Conservation (phyloP, 2,113 vertebrate species). For the Xenopus borealis region DNA sequence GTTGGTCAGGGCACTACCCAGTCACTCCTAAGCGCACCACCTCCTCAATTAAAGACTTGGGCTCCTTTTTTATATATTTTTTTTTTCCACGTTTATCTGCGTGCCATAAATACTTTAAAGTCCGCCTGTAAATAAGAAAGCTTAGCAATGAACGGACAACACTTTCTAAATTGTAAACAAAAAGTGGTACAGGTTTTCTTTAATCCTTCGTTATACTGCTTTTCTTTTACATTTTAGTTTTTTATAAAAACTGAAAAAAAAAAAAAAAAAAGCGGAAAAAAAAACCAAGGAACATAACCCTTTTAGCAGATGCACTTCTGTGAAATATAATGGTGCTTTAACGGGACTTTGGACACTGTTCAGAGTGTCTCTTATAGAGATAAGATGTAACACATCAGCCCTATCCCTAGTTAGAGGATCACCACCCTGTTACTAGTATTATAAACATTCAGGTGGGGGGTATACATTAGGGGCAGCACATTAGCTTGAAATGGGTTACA, state of each 20-base stretch:
- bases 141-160: not conserved
- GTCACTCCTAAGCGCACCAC: not conserved
- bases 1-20: not conserved
- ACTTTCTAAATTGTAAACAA: slow-evolving; percentile 7
- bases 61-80: not conserved
- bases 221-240: slow-evolving; percentile 11
- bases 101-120: slow-evolving; percentile 21
- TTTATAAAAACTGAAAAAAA: not conserved
- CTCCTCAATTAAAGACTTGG: not conserved
- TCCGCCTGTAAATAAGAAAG: slow-evolving; percentile 15
- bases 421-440: slow-evolving; percentile 4
- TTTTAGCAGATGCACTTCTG: slow-evolving; percentile 26
- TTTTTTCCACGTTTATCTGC: not conserved
- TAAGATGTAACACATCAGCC: not conserved
- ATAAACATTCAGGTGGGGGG: slow-evolving; percentile 2
- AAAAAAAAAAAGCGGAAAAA: not conserved
- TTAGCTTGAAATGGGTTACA: slow-evolving; percentile 28
- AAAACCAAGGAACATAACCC: not conserved
- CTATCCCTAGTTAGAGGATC: slow-evolving; percentile 2
- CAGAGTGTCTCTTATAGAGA: slow-evolving; percentile 8
- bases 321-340: slow-evolving; percentile 33
- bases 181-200: slow-evolving; percentile 5
- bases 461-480: not conserved
- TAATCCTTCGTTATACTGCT: not conserved
- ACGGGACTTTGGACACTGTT: slow-evolving; percentile 9